Evolutionary conservation across 2,888 invertebrate genomes (phyloP), one percentile per base, ranked within the genome.

Genomic region (Deladenus siricidicola): DNA sequence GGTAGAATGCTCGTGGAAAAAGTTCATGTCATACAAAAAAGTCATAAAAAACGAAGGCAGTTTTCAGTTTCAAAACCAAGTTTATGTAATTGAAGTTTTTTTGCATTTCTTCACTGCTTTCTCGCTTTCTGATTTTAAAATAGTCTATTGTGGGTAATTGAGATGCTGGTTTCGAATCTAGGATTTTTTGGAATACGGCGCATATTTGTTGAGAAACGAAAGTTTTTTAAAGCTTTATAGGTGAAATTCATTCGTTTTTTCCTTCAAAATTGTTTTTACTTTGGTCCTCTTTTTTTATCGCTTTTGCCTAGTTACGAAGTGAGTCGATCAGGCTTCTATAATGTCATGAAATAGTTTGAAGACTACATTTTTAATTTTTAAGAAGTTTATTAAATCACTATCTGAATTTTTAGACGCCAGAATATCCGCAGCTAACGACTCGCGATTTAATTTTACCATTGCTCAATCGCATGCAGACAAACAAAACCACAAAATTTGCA

Each of bases 401-500:
- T 34, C 28, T 39, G 2, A 28, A 6, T 19, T 51, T 65, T 43
- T 56, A 63, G 63, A 21, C 39, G 17, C 44, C 62, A 21, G 56
- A 61, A 43, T 29, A 34, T 34, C 39, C 39, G 23, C 19, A 39
- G 21, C 26, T 68, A 39, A 66, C 60, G 19, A 50, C 50, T 26
- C 43, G 63, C 10, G 58, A 45, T n/a, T 23, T 66, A 4, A 28
- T 69, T 17, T 28, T 66, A 47, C 59, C 62, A 23, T 63, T 96
- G n/a, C 94, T 96, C 82, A 90, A 91, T 82, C 84, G 96, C 57
- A 83, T 98, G 30, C 88, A 90, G 1, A 87, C 88, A 0, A 89
- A 89, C 0, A 96, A 93, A 82, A 98, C 98, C 0, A 88, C 90
- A 0, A 96, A 96, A 83, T 96, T 88, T 81, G 86, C 93, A 44